phyloP scores from a whole-genome alignment of 2,888 invertebrate genomes.

The Scaptomyza caliginosa region DNA sequence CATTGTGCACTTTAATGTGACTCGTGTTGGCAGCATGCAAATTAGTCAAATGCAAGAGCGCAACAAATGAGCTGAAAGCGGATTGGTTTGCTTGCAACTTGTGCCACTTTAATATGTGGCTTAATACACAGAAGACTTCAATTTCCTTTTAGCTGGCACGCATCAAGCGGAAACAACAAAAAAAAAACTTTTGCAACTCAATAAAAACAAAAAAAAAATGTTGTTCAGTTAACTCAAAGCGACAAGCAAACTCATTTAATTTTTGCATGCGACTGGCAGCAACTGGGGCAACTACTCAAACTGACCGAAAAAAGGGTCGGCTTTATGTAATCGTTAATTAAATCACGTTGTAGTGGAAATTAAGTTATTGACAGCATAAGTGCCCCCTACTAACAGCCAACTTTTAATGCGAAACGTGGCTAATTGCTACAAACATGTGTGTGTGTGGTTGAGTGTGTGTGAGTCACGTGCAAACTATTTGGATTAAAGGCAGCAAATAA shows the following conservation, averaged over 20 bases:
- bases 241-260: slow-evolving; percentile 71
- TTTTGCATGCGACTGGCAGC: slow-evolving; percentile 45
- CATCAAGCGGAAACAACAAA: background rate
- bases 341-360: slow-evolving; percentile 75
- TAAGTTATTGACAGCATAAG: slow-evolving; percentile 75
- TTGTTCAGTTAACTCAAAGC: slow-evolving; percentile 27
- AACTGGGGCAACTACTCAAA: background rate
- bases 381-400: slow-evolving; percentile 17
- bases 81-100: too few relatives aligned
- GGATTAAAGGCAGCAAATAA: background rate
- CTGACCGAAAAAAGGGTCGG: slow-evolving; percentile 1
- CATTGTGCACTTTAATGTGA: slow-evolving; percentile 49
- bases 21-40: slow-evolving; percentile 36
- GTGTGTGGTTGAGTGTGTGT: background rate
- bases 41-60: slow-evolving; percentile 36
- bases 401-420: slow-evolving; percentile 48
- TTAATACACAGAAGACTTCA: slow-evolving; percentile 10
- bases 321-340: slow-evolving; percentile 70
- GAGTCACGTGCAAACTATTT: slow-evolving; percentile 13
- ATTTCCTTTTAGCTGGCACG: slow-evolving; percentile 21
- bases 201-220: too few relatives aligned
- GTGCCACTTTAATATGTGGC: slow-evolving; percentile 16
- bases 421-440: slow-evolving; percentile 50
- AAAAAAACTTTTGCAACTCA: slow-evolving; percentile 34
- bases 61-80: slow-evolving; percentile 39